A percentile compares a stretch with the other conserved stretches of the same genome.
These are phyloP conservation scores for Ormyrus nitidulus DNA, from an alignment of 2,888 invertebrate species.

Conservation along the genomic window DNA sequence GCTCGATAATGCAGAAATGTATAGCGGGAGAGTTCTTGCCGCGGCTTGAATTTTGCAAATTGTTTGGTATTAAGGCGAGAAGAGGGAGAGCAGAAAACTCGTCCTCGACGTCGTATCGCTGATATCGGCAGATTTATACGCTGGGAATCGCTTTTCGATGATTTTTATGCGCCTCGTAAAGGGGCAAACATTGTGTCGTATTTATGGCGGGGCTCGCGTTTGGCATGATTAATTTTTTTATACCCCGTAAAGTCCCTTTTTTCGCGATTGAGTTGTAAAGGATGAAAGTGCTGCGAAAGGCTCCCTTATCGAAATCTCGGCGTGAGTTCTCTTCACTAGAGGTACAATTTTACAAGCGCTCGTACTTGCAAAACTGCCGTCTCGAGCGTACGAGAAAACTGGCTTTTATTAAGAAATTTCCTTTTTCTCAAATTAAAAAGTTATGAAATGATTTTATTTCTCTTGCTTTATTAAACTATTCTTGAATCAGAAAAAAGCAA, in stretches of 20 bases:
- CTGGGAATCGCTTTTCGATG: not conserved
- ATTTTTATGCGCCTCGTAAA: conserved; percentile 16
- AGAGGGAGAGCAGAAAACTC: not conserved
- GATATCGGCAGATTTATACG: not conserved
- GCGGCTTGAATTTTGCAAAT: conserved; percentile 36
- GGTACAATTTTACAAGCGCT: conserved; percentile 33
- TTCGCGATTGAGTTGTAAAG: conserved; percentile 19
- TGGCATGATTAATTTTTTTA: not conserved
- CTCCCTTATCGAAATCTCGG: conserved; percentile 9
- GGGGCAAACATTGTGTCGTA: not conserved
- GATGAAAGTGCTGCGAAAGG: not conserved
- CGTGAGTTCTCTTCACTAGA: not conserved
- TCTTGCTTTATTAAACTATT: too few relatives aligned
- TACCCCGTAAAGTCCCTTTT: conserved; percentile 6
- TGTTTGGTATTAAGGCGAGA: conserved; percentile 18
- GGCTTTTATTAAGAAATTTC: too few relatives aligned
- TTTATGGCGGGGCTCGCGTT: not conserved
- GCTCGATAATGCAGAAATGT: conserved; percentile 41
- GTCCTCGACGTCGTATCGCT: not conserved
- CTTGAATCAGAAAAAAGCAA: too few relatives aligned
- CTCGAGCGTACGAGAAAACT: too few relatives aligned
- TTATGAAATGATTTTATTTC: too few relatives aligned
- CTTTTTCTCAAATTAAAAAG: too few relatives aligned
- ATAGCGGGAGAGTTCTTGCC: conserved; percentile 3
- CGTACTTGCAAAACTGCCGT: too few relatives aligned